These are phyloP conservation scores for Trinectes maculatus DNA, from an alignment of 2,113 vertebrate genomes.

Conservation along the genomic window DNA sequence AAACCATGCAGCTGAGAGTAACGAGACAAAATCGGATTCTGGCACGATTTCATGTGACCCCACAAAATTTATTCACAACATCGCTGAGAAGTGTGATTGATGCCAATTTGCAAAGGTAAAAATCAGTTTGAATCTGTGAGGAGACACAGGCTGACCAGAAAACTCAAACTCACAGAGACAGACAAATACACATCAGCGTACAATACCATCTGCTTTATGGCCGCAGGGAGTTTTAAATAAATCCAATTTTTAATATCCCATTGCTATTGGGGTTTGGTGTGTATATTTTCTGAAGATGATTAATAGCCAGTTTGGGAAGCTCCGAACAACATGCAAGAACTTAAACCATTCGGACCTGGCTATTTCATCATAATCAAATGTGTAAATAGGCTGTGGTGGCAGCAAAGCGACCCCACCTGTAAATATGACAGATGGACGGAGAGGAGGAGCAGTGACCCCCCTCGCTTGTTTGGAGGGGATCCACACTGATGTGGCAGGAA, in stretches of 20 bases:
- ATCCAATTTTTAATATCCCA: not conserved
- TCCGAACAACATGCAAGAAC: not conserved
- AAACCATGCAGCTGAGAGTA: not conserved
- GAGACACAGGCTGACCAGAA: not conserved
- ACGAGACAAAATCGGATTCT: constrained; percentile 2
- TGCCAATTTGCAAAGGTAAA: not conserved
- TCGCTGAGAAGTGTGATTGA: not conserved
- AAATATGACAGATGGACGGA: constrained; percentile 54
- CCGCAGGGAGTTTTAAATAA: not conserved
- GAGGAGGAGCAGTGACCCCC: constrained; percentile 23
- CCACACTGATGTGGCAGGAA: constrained; percentile 24
- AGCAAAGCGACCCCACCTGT: constrained; percentile 42
- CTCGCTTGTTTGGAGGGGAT: constrained; percentile 30
- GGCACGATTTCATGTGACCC: not conserved
- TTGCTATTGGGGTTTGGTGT: not conserved
- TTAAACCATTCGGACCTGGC: not conserved
- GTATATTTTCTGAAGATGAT: not conserved
- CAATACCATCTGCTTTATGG: not conserved
- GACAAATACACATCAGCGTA: too few species aligned
- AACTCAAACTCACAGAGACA: too few species aligned
- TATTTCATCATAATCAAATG: constrained; percentile 22
- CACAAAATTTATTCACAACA: not conserved
- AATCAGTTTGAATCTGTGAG: not conserved
- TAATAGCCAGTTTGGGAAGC: not conserved
- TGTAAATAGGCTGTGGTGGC: constrained; percentile 36